Conservation (phyloP, 1,140 invertebrate genomes). For the Sycobia sp. region DNA sequence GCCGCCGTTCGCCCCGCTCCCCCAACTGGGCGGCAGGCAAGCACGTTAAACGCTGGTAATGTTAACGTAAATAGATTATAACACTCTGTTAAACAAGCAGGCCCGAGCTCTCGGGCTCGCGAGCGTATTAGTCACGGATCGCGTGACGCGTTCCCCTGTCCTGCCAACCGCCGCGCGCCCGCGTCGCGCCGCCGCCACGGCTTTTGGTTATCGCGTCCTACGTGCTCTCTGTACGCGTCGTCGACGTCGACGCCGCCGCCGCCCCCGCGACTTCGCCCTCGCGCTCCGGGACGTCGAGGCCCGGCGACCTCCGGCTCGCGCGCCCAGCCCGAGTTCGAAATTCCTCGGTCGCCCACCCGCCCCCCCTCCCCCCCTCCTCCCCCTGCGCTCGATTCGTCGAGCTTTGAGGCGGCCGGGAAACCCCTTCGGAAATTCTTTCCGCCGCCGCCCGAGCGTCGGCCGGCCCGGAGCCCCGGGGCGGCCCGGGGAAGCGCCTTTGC, state of each 20-base stretch:
- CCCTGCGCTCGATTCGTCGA: too few relatives aligned
- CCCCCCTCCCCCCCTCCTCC: too few relatives aligned
- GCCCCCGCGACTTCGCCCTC: not conserved
- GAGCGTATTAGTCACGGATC: conserved; percentile 63
- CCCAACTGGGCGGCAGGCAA: conserved; percentile 43
- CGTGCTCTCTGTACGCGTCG: conserved; percentile 48
- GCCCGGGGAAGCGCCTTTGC: too few relatives aligned
- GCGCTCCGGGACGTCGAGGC: not conserved
- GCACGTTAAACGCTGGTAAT: conserved; percentile 63
- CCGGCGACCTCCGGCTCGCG: not conserved
- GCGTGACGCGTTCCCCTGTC: conserved; percentile 62
- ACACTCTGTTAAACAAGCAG: conserved; percentile 64
- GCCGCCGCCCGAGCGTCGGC: too few relatives aligned
- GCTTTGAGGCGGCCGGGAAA: too few relatives aligned
- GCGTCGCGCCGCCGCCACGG: conserved; percentile 41
- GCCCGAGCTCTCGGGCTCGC: conserved; percentile 52
- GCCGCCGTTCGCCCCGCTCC: not conserved
- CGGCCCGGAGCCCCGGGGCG: too few relatives aligned
- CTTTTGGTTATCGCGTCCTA: conserved; percentile 58
- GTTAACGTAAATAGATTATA: conserved; percentile 66
- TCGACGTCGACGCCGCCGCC: conserved; percentile 40
- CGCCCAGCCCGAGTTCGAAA: not conserved
- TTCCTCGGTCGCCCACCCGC: not conserved
- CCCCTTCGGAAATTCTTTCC: too few relatives aligned
- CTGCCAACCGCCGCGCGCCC: conserved; percentile 50